A percentile compares a stretch with the other conserved stretches of the same genome.
Conservation (phyloP, 2,888 invertebrate genomes). For the Stenchaetothrips biformis region DNA sequence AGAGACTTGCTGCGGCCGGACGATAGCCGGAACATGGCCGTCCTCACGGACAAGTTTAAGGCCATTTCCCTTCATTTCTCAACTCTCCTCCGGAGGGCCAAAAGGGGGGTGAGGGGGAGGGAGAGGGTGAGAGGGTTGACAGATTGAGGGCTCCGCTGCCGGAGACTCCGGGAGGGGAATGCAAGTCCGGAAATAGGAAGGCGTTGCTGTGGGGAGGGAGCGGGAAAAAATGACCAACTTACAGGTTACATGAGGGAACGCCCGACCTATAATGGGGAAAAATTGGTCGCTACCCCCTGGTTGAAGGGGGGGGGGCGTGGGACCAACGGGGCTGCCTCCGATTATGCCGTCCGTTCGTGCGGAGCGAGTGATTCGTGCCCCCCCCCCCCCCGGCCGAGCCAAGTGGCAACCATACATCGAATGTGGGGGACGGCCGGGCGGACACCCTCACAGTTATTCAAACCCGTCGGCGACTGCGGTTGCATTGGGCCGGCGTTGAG, state of each 20-base stretch:
- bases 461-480: no score
- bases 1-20: not conserved
- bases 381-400: no score
- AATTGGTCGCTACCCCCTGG: not conserved
- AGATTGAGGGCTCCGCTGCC: conserved; percentile 22
- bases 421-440: no score
- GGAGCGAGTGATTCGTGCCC: no score
- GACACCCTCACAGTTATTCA: no score
- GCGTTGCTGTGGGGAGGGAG: not conserved
- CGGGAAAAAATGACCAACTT: conserved; percentile 14
- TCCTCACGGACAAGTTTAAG: conserved; percentile 19
- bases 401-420: no score
- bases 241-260: not conserved
- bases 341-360: no score
- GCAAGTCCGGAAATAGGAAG: not conserved
- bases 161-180: not conserved
- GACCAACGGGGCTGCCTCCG: not conserved
- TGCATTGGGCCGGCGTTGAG: no score
- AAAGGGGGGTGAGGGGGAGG: not conserved
- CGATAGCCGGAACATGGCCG: conserved; percentile 20
- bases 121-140: not conserved
- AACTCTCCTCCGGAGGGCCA: not conserved
- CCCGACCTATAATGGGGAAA: conserved; percentile 1
- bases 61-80: conserved; percentile 24
- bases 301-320: not conserved